These are phyloP conservation scores for Pangasius sanitwongsei DNA, from an alignment of 2,797 vertebrate species.

Conservation along the genomic window DNA sequence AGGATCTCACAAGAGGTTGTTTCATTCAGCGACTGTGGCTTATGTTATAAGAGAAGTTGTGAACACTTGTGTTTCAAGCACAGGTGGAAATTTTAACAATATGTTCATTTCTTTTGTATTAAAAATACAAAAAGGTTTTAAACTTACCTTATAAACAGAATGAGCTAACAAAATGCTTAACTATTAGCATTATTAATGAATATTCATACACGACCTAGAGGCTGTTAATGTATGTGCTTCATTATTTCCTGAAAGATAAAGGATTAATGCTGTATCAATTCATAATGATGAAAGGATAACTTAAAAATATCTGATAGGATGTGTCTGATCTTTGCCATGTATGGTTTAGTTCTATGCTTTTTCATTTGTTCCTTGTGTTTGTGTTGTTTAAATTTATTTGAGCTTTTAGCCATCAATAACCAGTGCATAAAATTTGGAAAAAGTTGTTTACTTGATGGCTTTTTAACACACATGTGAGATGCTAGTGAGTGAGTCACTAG, in stretches of 20 bases:
- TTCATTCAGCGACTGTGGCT: too few species aligned
- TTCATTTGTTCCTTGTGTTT: background rate
- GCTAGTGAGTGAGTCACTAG: background rate
- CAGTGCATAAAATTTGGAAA: background rate
- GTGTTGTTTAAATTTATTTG: too few species aligned
- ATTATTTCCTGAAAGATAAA: background rate
- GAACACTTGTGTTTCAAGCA: too few species aligned
- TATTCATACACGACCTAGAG: background rate
- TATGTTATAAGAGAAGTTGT: too few species aligned
- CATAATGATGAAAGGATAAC: background rate
- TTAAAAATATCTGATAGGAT: background rate
- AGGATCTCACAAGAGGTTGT: too few species aligned
- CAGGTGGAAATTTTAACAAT: too few species aligned
- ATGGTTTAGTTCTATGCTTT: background rate
- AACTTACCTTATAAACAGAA: background rate
- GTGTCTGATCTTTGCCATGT: background rate
- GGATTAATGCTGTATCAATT: background rate
- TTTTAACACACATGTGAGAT: background rate
- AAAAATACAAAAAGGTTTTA: background rate
- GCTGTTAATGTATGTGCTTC: background rate
- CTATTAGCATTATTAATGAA: background rate
- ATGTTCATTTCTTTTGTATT: too few species aligned
- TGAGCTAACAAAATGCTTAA: background rate
- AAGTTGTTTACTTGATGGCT: background rate
- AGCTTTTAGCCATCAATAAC: too few species aligned